Evolutionary conservation across 1,140 invertebrate genomes (phyloP), one percentile per base, ranked within the genome.

Genomic region (Euborellia annulipes): DNA sequence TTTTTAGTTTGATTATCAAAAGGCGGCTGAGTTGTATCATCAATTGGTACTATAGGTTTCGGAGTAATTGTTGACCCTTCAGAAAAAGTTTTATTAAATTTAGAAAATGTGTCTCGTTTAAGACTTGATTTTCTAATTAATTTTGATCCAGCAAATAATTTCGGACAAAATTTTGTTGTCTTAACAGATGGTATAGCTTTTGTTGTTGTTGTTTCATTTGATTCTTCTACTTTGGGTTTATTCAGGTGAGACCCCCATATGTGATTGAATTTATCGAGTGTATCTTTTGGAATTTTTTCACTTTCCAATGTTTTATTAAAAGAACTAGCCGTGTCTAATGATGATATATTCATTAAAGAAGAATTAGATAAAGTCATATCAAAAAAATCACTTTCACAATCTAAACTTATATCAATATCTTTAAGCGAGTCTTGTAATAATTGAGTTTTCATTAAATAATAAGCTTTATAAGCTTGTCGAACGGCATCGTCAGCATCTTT

Each of bases 381-480:
- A 27, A 11, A 27, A 6, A 27, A 11, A 27, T 27, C 23, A 4
- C 11, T 11, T 4, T 27, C 23, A 27, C 11, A 4, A 60, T 45
- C 45, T 47, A 14, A 57, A 50, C 19, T 54, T 55, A 55, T 64
- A 54, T 21, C 47, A 55, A 51, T 54, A 53, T 73, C 70, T 20
- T 60, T 62, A n/a, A 84, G 62, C 6, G 76, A 78, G 51, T 78
- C 72, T 56, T 83, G 78, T 23, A 85, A 65, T 36, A 73, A 73
- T 37, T 67, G 64, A 21, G 78, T 81, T 67, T 86, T 87, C 1
- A 85, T 55, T 52, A 79, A 71, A 65, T 80, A 85, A 60, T 88
- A 87, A 51, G 73, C 77, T 62, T 81, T 82, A 52, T 89, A 88
- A 0, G 83, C 78, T 55, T 80, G 69, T 54, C 75, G 72, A 36